Base-by-base conservation (phyloP, 2,113 vertebrate species). In the Tetraodon nigroviridis region DNA sequence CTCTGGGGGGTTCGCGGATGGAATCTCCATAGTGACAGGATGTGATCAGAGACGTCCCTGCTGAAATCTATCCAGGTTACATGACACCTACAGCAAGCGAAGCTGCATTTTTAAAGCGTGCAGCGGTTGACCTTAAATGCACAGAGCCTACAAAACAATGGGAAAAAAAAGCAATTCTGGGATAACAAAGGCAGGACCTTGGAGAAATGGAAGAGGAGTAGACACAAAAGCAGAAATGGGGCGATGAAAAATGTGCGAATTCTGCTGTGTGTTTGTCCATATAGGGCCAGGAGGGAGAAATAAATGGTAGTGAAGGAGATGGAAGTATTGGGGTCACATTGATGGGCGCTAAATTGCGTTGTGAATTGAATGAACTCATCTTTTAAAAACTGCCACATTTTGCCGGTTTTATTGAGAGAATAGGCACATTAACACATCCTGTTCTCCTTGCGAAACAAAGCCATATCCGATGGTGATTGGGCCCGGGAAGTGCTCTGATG, bases 401-500 rank as follows among this genome's bases (percentile, higher is more conserved):
- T 79, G 72, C 51, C 52, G 55, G 54, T 71, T 81, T 84, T 81
- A 81, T 86, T 78, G 85, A 84, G 89, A 90, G 83, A 89, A 89
- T 87, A 83, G 87, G 80, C 83, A 84, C 79, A 89, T 91, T 90
- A 90, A 91, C 85, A 91, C 85, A 88, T 86, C 82, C 85, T 87
- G 86, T 86, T 88, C 85, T 85, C 83, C 78, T 68, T 71, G 78
- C 20, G 66, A 82, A 88, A 86, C 87, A 83, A 79, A 88, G 84
- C 89, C 87, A 89, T 89, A 89, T 89, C 89, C 84, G 78, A 88
- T 88, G 81, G 88, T 90, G 87, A 89, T 90, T 88, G 90, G 89
- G 75, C 89, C 87, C 82, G 73, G 84, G 83, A 81, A 81, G 82
- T 52, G 71, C 79, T 75, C 71, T 81, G 84, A 87, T 86, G 85